Base-by-base conservation (phyloP, 2,113 vertebrate genomes). In the Acanthochromis polyacanthus region DNA sequence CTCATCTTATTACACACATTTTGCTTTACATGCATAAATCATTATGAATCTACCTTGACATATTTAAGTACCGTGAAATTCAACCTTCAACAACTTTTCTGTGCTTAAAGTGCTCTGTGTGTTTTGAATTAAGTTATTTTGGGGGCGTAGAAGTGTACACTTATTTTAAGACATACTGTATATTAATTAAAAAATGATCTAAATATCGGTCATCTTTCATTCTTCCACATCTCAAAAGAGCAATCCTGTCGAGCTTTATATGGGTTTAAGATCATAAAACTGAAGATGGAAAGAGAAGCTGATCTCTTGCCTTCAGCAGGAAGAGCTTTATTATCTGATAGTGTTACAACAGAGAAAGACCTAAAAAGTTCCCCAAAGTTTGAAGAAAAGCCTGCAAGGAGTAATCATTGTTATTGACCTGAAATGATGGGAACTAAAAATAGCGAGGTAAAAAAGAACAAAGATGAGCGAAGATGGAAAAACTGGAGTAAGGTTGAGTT, bases 361-460 rank as follows among this genome's bases (percentile, higher is more conserved):
- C n/a, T 40, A 3, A 65, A 63, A 72, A 17, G 36, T 69, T 59
- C 20, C 25, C 19, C 15, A 5, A 25, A 55, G 40, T 22, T 25
- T 7, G 20, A 17, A 20, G 3, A 75, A 59, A 53, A 25, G 40
- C 53, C 38, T 62, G n/a, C 28, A 46, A 83, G 56, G 16, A 43
- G n/a, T 50, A 56, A 23, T 52, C 11, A 17, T 61, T 73, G 55
- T 57, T 69, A 71, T 58, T 66, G 40, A 65, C 52, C 58, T 65
- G 61, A 64, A 77, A 80, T 69, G 17, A 72, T 55, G 22, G 40
- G 22, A 74, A 25, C 48, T 73, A 46, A 65, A 79, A 78, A 77
- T 59, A 73, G 10, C 15, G 12, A 3, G 45, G 48, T 66, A 40
- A 60, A 78, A 60, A 46, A 71, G 17, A 66, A 23, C 2, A 57